Percentiles rank a stretch among this genome's conserved stretches.
Conservation (phyloP, 2,797 vertebrate genomes). For the Orientallactaga sibirica region DNA sequence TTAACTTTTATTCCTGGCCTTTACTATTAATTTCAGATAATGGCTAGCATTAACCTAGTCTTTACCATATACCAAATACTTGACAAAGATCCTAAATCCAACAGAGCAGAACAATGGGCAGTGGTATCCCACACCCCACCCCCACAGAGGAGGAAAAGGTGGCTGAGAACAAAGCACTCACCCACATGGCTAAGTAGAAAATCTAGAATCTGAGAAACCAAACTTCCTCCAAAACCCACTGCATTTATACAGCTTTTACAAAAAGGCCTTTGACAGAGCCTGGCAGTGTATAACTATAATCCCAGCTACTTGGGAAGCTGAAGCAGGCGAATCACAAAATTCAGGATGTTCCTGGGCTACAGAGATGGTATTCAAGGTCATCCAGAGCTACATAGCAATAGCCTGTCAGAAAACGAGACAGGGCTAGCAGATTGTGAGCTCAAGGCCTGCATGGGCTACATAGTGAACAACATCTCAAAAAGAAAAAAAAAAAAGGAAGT, state of each 20-base stretch:
- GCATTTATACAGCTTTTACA: not conserved
- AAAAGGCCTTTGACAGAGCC: not conserved
- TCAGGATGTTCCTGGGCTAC: not conserved
- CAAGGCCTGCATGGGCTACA: no score
- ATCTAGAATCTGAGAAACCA: not conserved
- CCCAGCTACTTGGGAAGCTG: not conserved
- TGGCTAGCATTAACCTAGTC: conserved; percentile 20
- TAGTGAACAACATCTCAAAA: no score
- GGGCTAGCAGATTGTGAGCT: no score
- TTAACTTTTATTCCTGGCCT: conserved; percentile 52
- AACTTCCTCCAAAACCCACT: conserved; percentile 11
- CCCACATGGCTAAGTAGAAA: not conserved
- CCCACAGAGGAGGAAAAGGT: not conserved
- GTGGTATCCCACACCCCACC: not conserved
- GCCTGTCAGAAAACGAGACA: no score
- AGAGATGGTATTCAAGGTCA: no score
- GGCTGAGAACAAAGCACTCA: conserved; percentile 22
- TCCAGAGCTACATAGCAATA: not conserved
- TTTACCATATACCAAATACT: conserved; percentile 41
- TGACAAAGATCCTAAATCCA: conserved; percentile 33
- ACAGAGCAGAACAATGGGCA: conserved; percentile 28
- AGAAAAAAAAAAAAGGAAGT: no score
- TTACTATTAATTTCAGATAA: conserved; percentile 48
- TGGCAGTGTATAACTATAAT: not conserved
- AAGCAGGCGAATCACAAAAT: not conserved